A percentile compares a stretch with the other conserved stretches of the same genome.
phyloP scores from a whole-genome alignment of 2,888 invertebrate species.

The Metallyticus violacea region DNA sequence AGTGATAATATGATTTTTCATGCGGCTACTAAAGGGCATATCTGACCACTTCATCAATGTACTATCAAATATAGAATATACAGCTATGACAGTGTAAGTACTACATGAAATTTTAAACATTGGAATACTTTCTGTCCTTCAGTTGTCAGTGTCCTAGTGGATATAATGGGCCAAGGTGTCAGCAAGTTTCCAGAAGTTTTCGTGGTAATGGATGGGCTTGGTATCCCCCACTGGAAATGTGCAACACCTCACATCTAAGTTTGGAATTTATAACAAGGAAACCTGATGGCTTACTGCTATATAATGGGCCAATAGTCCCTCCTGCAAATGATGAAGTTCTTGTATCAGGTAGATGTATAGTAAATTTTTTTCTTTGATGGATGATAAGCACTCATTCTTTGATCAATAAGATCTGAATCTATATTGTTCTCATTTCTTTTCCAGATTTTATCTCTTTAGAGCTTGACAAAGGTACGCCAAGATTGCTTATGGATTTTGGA shows the following conservation, averaged over 20 bases:
- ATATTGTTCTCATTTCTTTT: background rate
- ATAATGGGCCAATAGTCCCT: slow-evolving; percentile 56
- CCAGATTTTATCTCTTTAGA: slow-evolving; percentile 56
- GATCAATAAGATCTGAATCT: background rate
- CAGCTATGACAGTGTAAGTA: too few species aligned
- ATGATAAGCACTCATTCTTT: background rate
- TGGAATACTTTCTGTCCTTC: slow-evolving; percentile 26
- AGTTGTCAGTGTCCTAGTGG: slow-evolving; percentile 55
- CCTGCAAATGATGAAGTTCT: slow-evolving; percentile 47
- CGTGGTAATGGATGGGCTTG: slow-evolving; percentile 57
- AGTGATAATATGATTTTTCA: too few species aligned
- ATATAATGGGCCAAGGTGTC: slow-evolving; percentile 59
- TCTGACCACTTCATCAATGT: too few species aligned
- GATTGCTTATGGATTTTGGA: slow-evolving; percentile 54
- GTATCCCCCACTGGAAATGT: slow-evolving; percentile 57
- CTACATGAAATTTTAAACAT: too few species aligned
- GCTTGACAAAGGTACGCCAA: slow-evolving; percentile 52
- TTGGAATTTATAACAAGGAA: slow-evolving; percentile 55
- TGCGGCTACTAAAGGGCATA: too few species aligned
- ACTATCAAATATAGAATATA: too few species aligned
- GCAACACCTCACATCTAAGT: slow-evolving; percentile 55
- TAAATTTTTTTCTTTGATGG: background rate
- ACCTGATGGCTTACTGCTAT: slow-evolving; percentile 55
- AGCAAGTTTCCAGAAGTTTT: slow-evolving; percentile 57
- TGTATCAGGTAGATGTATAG: slow-evolving; percentile 36